phyloP scores from a whole-genome alignment of 2,797 vertebrate species.

The Pantherophis vulpinus region DNA sequence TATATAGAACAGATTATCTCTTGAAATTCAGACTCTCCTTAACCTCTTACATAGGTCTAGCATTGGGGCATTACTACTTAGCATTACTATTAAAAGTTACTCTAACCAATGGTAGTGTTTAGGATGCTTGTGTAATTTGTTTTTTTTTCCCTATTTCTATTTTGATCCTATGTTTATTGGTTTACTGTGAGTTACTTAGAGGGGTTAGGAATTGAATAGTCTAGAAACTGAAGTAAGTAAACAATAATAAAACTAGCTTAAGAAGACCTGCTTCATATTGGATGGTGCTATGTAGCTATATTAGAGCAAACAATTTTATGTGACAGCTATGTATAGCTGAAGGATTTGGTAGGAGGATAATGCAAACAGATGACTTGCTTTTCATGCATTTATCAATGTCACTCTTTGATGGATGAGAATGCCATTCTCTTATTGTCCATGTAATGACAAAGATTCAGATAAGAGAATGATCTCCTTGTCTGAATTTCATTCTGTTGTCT shows the following conservation, averaged over 20 bases:
- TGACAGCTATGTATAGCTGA: neutral
- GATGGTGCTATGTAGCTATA: neutral
- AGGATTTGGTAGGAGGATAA: slow-evolving; percentile 8
- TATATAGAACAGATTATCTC: neutral
- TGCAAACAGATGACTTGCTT: slow-evolving; percentile 22
- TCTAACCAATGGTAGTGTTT: neutral
- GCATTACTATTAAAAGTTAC: neutral
- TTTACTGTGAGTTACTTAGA: neutral
- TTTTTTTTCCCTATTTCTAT: neutral
- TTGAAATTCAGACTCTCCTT: neutral
- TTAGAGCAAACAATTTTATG: neutral
- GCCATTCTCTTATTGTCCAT: slow-evolving; percentile 30
- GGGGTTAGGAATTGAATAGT: neutral
- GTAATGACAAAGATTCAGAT: slow-evolving; percentile 22
- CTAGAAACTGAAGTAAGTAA: neutral
- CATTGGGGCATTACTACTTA: neutral
- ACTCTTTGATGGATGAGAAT: slow-evolving; percentile 31
- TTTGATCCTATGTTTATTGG: neutral
- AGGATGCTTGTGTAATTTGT: neutral
- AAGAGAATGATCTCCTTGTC: slow-evolving; percentile 16
- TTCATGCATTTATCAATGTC: slow-evolving; percentile 34
- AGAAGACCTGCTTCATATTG: neutral
- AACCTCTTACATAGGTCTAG: neutral
- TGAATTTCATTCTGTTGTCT: slow-evolving; percentile 11
- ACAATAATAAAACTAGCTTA: neutral